Conservation (phyloP, 2,113 vertebrate species). For the Excalfactoria chinensis region DNA sequence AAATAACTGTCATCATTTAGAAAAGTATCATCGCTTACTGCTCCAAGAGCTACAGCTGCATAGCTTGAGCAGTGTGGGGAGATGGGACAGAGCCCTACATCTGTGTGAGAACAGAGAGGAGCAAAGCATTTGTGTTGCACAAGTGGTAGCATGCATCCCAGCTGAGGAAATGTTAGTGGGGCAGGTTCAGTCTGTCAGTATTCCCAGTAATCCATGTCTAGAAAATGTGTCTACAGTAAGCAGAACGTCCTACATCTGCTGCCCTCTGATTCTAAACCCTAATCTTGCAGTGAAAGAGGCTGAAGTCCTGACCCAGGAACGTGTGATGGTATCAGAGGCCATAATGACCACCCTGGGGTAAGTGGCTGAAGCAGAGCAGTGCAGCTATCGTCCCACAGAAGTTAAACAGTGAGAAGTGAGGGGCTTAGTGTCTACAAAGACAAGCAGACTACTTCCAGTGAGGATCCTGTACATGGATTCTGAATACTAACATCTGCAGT, state of each 20-base stretch:
- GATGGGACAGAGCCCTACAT: not conserved
- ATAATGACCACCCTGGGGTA: conserved; percentile 72
- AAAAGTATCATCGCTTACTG: not conserved
- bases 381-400: not conserved
- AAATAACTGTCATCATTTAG: not conserved
- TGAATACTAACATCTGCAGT: not conserved
- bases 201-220: not conserved
- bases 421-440: not conserved
- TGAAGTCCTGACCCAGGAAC: conserved; percentile 70
- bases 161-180: not conserved
- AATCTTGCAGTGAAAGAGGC: conserved; percentile 75
- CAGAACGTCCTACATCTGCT: not conserved
- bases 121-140: not conserved
- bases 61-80: not conserved
- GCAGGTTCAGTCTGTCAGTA: not conserved
- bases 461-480: not conserved
- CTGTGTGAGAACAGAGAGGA: not conserved
- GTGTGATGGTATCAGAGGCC: conserved; percentile 73
- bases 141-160: not conserved
- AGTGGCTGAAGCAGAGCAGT: not conserved
- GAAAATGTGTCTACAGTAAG: not conserved
- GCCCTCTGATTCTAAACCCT: not conserved
- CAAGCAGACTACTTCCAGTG: not conserved
- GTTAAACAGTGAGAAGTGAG: not conserved
- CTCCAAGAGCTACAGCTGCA: not conserved